These are phyloP conservation scores for Epinephelus cyanopodus DNA, from an alignment of 2,113 vertebrate species.

Conservation along the genomic window DNA sequence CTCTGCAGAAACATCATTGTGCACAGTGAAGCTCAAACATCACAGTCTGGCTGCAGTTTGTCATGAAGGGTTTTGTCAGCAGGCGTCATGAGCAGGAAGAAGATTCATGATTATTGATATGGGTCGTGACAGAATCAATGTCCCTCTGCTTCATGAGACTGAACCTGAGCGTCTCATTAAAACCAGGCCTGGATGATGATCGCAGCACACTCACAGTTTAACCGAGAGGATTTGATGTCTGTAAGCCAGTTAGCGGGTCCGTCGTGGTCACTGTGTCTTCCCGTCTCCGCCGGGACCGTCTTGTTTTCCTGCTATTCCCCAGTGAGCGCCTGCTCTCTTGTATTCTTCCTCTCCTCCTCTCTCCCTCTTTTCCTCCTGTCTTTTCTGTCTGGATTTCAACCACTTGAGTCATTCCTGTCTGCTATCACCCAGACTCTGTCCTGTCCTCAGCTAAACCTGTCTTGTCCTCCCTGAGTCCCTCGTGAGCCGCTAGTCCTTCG, in stretches of 20 bases:
- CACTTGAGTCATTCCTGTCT: constrained; percentile 16
- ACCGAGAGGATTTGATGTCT: not conserved
- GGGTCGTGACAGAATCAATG: no score
- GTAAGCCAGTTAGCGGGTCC: not conserved
- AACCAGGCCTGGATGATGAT: not conserved
- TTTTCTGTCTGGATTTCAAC: not conserved
- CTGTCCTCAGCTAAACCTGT: constrained; percentile 30
- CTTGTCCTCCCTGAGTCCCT: constrained; percentile 44
- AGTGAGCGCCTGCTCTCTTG: not conserved
- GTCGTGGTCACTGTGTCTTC: not conserved
- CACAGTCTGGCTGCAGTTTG: not conserved
- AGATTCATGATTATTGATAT: no score
- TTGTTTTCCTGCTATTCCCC: not conserved
- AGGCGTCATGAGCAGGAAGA: not conserved
- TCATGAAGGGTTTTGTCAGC: not conserved
- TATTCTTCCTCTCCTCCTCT: not conserved
- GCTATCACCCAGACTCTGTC: constrained; percentile 19
- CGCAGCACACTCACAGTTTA: not conserved
- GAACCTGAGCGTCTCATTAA: not conserved
- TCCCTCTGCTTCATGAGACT: not conserved
- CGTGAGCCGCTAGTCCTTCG: constrained; percentile 31
- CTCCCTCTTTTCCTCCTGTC: not conserved
- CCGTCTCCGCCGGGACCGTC: not conserved
- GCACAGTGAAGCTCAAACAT: not conserved
- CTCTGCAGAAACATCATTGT: not conserved